Evolutionary conservation across 2,888 invertebrate genomes (phyloP).

Genomic region (Saturnia pavonia): DNA sequence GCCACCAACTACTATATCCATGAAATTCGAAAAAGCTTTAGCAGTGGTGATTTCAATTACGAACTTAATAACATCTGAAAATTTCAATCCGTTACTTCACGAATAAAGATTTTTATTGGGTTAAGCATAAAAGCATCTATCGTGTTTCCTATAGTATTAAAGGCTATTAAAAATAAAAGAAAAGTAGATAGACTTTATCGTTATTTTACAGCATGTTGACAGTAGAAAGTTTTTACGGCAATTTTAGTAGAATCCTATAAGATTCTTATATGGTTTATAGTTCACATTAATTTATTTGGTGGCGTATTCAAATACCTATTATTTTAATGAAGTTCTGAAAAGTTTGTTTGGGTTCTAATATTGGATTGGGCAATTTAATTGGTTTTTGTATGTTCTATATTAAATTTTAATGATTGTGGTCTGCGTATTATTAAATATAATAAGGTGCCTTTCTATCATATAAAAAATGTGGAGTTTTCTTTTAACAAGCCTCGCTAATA

Average conservation of each 20-base stretch:
- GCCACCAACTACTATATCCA: too few species aligned
- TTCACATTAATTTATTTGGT: background rate
- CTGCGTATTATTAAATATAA: too few species aligned
- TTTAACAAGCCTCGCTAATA: too few species aligned
- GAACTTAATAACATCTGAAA: background rate
- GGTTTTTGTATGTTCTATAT: too few species aligned
- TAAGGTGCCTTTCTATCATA: too few species aligned
- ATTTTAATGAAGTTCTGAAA: constrained; percentile 6
- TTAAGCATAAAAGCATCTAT: constrained; percentile 30
- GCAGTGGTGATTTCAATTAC: background rate
- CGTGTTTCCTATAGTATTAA: constrained; percentile 28
- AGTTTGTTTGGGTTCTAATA: too few species aligned
- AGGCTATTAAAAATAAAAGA: constrained; percentile 49
- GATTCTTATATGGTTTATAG: constrained; percentile 42
- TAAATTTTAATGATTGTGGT: too few species aligned
- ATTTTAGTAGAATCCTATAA: constrained; percentile 53
- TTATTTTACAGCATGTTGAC: constrained; percentile 60
- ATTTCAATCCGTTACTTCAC: background rate
- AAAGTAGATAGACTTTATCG: constrained; percentile 54
- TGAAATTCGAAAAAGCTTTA: background rate
- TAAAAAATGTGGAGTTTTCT: too few species aligned
- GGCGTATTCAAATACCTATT: background rate
- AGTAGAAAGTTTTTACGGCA: constrained; percentile 56
- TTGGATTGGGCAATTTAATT: too few species aligned
- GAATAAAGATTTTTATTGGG: background rate